Percentiles rank a stretch among this genome's conserved stretches.
Conservation (phyloP, 1,140 invertebrate species). For the Drosophila athabasca region DNA sequence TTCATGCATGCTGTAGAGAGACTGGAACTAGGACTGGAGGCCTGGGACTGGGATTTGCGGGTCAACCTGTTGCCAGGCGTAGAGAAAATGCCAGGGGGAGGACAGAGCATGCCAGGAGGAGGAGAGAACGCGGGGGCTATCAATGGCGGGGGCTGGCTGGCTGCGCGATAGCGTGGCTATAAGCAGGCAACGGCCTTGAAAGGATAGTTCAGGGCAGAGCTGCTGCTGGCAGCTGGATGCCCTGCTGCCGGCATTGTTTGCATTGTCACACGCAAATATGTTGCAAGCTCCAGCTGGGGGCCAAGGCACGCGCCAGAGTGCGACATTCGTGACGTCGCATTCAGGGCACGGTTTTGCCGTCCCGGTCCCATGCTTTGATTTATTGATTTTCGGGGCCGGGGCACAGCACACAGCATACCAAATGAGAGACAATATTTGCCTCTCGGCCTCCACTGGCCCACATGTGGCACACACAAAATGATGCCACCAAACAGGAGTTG, state of each 20-base stretch:
- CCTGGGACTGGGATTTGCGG: constrained; percentile 4
- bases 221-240: background rate
- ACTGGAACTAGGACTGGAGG: no score
- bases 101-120: no score
- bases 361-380: constrained; percentile 61
- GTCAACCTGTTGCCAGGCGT: constrained; percentile 63
- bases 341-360: constrained; percentile 39
- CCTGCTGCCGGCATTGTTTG: constrained; percentile 54
- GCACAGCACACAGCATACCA: constrained; percentile 73
- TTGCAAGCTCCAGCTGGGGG: constrained; percentile 56
- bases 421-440: constrained; percentile 79
- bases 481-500: background rate
- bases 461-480: constrained; percentile 46
- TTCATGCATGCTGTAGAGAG: constrained; percentile 31
- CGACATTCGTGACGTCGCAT: constrained; percentile 67
- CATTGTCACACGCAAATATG: constrained; percentile 75
- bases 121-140: constrained; percentile 23
- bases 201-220: constrained; percentile 6
- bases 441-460: constrained; percentile 31
- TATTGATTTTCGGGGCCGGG: constrained; percentile 70
- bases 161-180: constrained; percentile 28
- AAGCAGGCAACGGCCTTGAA: constrained; percentile 57
- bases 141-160: constrained; percentile 28
- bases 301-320: constrained; percentile 66
- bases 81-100: no score